phyloP scores from a whole-genome alignment of 2,113 vertebrate genomes.

The Daphoenositta chrysoptera region DNA sequence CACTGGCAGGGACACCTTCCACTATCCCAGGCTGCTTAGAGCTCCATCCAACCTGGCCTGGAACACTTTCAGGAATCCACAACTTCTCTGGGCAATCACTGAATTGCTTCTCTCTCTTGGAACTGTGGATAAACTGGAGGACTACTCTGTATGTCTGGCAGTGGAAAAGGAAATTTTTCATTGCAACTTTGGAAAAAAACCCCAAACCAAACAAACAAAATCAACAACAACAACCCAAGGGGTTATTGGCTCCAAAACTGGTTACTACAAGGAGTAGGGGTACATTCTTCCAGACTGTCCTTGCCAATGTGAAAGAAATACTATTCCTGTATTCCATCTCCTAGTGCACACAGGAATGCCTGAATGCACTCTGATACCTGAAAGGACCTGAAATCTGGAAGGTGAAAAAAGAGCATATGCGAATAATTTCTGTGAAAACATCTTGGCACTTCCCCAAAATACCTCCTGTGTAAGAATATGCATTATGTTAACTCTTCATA shows the following conservation, averaged over 20 bases:
- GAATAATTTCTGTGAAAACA: not conserved
- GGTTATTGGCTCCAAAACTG: not conserved
- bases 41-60: not conserved
- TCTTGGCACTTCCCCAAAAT: not conserved
- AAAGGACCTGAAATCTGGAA: not conserved
- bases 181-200: not conserved
- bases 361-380: not conserved
- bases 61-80: not conserved
- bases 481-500: not conserved
- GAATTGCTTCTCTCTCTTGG: not conserved
- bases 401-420: not conserved
- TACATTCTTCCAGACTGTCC: not conserved
- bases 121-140: not conserved
- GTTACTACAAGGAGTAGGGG: not conserved
- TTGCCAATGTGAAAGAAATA: not conserved
- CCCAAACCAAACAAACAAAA: not conserved
- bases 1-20: not conserved
- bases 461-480: not conserved
- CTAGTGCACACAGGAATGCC: not conserved
- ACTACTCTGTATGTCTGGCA: not conserved
- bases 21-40: not conserved
- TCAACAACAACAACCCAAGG: not conserved
- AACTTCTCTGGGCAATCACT: not conserved
- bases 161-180: not conserved
- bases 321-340: not conserved